A percentile compares a stretch with the other conserved stretches of the same genome.
These are phyloP conservation scores for Tetragnatha versicolor DNA, from an alignment of 1,140 invertebrate species.

Conservation along the genomic window DNA sequence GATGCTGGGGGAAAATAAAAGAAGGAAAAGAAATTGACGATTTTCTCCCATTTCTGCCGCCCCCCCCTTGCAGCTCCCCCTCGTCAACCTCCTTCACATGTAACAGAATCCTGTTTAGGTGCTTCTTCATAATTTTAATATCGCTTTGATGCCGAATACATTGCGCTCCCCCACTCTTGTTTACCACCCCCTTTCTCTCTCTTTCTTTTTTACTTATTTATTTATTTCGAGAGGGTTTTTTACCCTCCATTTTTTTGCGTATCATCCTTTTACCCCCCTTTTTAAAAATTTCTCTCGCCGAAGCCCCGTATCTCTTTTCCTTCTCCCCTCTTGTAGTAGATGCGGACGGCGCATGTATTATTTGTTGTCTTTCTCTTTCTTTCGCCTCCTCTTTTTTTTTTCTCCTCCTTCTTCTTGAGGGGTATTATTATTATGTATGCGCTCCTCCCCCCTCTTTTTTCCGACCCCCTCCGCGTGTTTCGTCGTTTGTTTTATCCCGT, in stretches of 20 bases:
- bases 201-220: neutral
- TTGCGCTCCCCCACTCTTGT: conserved; percentile 4
- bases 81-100: conserved; percentile 5
- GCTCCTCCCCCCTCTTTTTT: neutral
- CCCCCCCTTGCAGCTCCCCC: neutral
- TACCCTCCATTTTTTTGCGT: conserved; percentile 5
- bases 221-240: conserved; percentile 21
- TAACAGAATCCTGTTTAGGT: conserved; percentile 53
- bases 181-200: neutral
- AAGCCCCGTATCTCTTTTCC: neutral
- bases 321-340: neutral
- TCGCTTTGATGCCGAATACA: conserved; percentile 52
- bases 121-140: conserved; percentile 54
- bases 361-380: neutral
- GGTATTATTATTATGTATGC: no score
- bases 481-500: conserved; percentile 53
- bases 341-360: conserved; percentile 7
- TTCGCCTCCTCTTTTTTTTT: neutral
- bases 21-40: conserved; percentile 49
- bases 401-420: neutral
- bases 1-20: conserved; percentile 17
- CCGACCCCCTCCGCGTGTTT: conserved; percentile 18
- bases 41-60: conserved; percentile 18
- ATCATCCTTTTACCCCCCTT: conserved; percentile 9
- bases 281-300: no score